phyloP scores from a whole-genome alignment of 2,888 invertebrate genomes.

The Cheilosia impressa region DNA sequence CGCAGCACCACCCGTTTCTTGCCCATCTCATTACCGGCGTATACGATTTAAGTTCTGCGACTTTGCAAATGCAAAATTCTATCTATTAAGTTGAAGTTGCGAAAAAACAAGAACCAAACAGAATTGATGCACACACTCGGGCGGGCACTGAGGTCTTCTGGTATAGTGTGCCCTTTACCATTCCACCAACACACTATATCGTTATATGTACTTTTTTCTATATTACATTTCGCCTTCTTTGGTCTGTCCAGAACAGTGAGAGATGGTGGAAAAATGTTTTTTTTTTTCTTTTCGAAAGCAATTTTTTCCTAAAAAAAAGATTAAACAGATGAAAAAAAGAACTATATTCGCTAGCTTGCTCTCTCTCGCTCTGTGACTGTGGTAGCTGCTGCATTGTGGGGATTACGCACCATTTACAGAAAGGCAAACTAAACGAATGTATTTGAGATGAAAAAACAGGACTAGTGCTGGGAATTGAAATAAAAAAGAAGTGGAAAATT shows the following conservation, averaged over 20 bases:
- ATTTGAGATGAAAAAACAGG: not conserved
- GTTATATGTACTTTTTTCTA: not conserved
- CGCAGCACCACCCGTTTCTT: constrained; percentile 2
- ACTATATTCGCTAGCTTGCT: not conserved
- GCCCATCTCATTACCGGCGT: constrained; percentile 28
- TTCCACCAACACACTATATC: constrained; percentile 17
- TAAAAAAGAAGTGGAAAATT: not conserved
- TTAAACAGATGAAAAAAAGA: constrained; percentile 7
- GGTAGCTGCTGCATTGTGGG: not conserved
- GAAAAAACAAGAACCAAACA: constrained; percentile 19
- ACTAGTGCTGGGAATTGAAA: not conserved
- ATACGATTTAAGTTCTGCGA: constrained; percentile 42
- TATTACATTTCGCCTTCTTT: constrained; percentile 25
- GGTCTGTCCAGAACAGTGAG: constrained; percentile 12
- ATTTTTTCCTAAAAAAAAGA: constrained; percentile 14
- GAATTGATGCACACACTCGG: constrained; percentile 40
- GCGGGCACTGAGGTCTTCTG: constrained; percentile 43
- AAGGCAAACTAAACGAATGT: not conserved
- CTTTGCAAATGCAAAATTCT: constrained; percentile 45
- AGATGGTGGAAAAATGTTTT: constrained; percentile 23
- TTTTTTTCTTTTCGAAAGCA: not conserved
- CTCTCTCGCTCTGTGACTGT: not conserved
- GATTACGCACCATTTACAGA: constrained; percentile 28
- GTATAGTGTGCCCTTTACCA: constrained; percentile 38
- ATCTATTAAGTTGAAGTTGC: constrained; percentile 46